phyloP scores from a whole-genome alignment of 92 coral and sea anemone genomes.

The Palythoa grandis region DNA sequence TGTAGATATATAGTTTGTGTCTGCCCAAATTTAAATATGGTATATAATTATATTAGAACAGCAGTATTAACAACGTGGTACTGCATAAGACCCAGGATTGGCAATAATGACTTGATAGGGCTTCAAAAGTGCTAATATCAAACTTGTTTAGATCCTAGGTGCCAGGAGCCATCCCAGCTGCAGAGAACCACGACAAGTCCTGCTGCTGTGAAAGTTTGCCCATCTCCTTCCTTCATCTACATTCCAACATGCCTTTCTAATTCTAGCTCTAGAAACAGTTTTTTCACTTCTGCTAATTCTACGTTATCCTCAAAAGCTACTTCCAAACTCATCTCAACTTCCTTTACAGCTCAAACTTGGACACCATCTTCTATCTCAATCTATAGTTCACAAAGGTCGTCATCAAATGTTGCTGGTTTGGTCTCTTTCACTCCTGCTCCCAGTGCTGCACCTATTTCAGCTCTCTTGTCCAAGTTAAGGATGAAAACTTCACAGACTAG shows the following conservation, averaged over 20 bases:
- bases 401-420: neutral
- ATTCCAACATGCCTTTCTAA: conserved; percentile 38
- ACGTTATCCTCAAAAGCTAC: neutral
- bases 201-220: conserved; percentile 39
- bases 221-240: conserved; percentile 18
- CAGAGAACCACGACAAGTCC: neutral
- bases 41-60: too few relatives aligned
- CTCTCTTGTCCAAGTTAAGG: neutral
- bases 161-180: neutral
- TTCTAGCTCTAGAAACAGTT: neutral
- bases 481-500: neutral
- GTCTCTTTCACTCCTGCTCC: neutral
- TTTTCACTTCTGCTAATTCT: neutral
- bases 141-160: conserved; percentile 29
- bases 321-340: neutral
- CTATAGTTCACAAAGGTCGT: neutral
- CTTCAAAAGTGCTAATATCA: neutral
- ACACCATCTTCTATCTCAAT: neutral
- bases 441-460: neutral
- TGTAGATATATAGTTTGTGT: too few relatives aligned
- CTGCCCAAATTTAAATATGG: too few relatives aligned
- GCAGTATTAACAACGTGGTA: too few relatives aligned
- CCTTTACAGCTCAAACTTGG: neutral
- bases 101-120: neutral
- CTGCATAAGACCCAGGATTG: too few relatives aligned